phyloP scores from a whole-genome alignment of 2,797 vertebrate genomes.

The Denticeps clupeoides region DNA sequence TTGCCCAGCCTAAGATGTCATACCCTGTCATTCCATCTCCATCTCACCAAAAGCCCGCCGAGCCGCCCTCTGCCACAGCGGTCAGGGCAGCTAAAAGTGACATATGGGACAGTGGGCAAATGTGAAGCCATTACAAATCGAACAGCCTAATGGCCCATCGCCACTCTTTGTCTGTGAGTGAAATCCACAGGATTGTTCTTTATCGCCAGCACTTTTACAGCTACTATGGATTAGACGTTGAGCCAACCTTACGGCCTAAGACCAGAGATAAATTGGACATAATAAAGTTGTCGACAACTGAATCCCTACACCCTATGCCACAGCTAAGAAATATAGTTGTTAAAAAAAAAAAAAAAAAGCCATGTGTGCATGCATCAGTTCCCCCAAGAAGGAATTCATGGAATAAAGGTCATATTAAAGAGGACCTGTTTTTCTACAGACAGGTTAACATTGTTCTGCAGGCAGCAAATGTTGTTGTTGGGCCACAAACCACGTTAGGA shows the following conservation, averaged over 20 bases:
- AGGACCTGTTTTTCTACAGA: conserved; percentile 19
- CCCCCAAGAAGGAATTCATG: too few relatives aligned
- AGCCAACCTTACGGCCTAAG: conserved; percentile 28
- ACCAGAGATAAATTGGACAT: conserved; percentile 43
- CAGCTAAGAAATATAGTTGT: too few relatives aligned
- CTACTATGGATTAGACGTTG: conserved; percentile 44
- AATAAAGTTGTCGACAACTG: conserved; percentile 42
- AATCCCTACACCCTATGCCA: conserved; percentile 10
- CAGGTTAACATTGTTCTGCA: conserved; percentile 44
- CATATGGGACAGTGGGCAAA: conserved; percentile 49
- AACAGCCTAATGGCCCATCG: conserved; percentile 48
- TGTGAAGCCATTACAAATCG: conserved; percentile 45
- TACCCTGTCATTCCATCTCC: conserved; percentile 51
- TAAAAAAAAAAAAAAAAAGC: too few relatives aligned
- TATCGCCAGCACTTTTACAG: conserved; percentile 50
- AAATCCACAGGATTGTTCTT: conserved; percentile 52
- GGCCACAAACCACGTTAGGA: conserved; percentile 41
- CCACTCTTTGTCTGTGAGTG: conserved; percentile 26
- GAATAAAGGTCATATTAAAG: too few relatives aligned
- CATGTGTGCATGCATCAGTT: too few relatives aligned
- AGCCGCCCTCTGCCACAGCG: conserved; percentile 12
- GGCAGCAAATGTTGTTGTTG: conserved; percentile 34
- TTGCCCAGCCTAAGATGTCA: conserved; percentile 54
- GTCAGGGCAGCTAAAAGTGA: conserved; percentile 51
- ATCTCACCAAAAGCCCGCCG: conserved; percentile 39